Evolutionary conservation across 2,797 vertebrate genomes (phyloP).

Genomic region (Antrozous pallidus): DNA sequence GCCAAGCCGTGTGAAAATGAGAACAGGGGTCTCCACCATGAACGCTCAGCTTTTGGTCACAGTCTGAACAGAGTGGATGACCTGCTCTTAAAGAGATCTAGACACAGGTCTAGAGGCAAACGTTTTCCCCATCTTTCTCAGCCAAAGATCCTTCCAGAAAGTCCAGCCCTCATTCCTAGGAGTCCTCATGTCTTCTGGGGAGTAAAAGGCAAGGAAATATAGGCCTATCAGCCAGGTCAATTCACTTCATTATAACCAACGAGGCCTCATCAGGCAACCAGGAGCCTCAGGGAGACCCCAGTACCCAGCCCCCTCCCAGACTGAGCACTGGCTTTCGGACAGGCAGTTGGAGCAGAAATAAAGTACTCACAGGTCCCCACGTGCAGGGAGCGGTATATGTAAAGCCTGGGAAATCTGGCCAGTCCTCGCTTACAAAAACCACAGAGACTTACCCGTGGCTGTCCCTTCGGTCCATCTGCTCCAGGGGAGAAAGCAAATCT

Average conservation of each 20-base stretch:
- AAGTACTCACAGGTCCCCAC: neutral
- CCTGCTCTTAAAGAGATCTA: neutral
- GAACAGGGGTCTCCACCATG: neutral
- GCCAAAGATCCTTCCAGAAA: neutral
- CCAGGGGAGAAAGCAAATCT: neutral
- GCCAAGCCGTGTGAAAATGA: neutral
- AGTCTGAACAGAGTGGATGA: neutral
- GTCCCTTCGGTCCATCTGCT: neutral
- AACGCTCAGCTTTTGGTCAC: neutral
- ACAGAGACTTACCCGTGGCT: constrained; percentile 10
- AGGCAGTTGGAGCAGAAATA: constrained; percentile 3
- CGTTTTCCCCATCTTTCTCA: neutral
- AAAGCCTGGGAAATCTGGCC: constrained; percentile 15
- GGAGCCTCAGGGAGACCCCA: neutral
- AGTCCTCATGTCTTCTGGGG: neutral
- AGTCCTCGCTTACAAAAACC: constrained; percentile 57
- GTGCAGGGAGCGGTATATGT: neutral
- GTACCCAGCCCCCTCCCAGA: neutral
- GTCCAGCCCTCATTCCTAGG: neutral
- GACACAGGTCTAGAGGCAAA: neutral
- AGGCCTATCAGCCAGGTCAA: constrained; percentile 17
- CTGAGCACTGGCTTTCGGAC: neutral
- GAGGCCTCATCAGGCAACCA: neutral
- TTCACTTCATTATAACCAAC: neutral
- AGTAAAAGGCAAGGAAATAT: constrained; percentile 33